phyloP scores from a whole-genome alignment of 2,888 invertebrate genomes.

The Cantharis rufa region DNA sequence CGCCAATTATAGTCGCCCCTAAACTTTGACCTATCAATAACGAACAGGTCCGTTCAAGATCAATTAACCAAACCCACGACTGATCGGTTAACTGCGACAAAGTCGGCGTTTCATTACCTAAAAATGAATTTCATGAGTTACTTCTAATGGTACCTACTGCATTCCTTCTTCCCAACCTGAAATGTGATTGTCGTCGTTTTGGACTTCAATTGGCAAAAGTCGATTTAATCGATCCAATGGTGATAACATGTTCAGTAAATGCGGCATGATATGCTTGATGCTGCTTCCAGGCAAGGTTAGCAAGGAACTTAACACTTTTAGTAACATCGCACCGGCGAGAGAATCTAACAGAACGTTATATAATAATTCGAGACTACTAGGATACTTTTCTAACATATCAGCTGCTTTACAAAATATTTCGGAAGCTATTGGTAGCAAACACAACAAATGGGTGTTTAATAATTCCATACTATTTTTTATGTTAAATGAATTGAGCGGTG shows the following conservation, averaged over 20 bases:
- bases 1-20: constrained; percentile 61
- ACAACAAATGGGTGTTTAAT: constrained; percentile 45
- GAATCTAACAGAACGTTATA: constrained; percentile 60
- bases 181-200: constrained; percentile 40
- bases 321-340: constrained; percentile 62
- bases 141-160: not conserved
- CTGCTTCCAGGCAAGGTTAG: constrained; percentile 58
- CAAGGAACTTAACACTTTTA: constrained; percentile 61
- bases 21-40: constrained; percentile 64
- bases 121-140: constrained; percentile 10
- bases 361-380: constrained; percentile 51
- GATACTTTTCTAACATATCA: constrained; percentile 49
- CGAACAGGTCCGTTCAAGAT: constrained; percentile 64
- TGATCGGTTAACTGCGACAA: constrained; percentile 55
- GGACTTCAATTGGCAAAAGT: constrained; percentile 50
- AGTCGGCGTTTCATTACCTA: constrained; percentile 59
- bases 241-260: constrained; percentile 52
- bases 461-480: constrained; percentile 33
- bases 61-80: constrained; percentile 63
- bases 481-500: constrained; percentile 23
- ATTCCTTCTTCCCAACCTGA: constrained; percentile 39
- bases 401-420: constrained; percentile 49
- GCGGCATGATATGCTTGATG: constrained; percentile 50
- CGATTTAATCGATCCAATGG: constrained; percentile 54
- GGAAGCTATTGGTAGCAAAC: constrained; percentile 47